Evolutionary conservation across 2,113 vertebrate genomes (phyloP).

Genomic region (Bucco capensis): DNA sequence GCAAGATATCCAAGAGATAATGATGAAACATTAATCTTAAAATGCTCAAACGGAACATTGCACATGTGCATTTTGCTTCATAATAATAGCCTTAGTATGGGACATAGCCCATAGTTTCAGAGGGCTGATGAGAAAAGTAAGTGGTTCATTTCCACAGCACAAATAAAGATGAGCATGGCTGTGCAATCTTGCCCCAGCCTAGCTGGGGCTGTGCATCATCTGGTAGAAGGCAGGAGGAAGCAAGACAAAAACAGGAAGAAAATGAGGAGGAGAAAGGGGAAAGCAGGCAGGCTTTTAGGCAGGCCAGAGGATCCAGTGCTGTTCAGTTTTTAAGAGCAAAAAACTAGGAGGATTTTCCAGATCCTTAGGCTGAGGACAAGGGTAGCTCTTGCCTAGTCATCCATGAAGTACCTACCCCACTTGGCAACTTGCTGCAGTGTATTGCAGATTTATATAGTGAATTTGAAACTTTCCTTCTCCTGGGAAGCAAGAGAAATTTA

Average conservation of each 20-base stretch:
- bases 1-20: background rate
- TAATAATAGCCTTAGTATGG: background rate
- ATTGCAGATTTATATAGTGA: background rate
- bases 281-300: background rate
- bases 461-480: background rate
- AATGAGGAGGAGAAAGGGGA: background rate
- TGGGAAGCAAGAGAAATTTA: background rate
- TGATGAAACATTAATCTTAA: slow-evolving; percentile 11
- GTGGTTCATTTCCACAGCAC: background rate
- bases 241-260: background rate
- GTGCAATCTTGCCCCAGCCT: background rate
- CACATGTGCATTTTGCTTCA: background rate
- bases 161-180: background rate
- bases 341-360: background rate
- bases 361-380: background rate
- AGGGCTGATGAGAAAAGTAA: background rate
- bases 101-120: background rate
- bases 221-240: background rate
- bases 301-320: background rate
- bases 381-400: background rate
- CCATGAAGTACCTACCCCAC: background rate
- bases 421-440: background rate
- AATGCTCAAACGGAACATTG: background rate
- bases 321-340: background rate
- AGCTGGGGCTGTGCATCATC: background rate